Base-by-base conservation (phyloP, 1,140 invertebrate genomes). In the Diploscapter pachys region DNA sequence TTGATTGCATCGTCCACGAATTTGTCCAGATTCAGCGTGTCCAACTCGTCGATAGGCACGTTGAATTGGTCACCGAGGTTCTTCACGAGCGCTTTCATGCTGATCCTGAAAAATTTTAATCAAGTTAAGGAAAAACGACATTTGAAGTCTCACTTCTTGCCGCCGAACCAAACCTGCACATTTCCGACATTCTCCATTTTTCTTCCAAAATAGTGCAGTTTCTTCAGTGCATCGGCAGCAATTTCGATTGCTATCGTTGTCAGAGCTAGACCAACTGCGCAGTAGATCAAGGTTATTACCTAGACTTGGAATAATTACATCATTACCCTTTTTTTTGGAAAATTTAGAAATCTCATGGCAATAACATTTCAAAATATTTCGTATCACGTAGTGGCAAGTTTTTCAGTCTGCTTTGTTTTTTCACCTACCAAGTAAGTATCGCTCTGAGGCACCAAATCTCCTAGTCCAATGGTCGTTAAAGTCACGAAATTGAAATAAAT, bases 191-290 rank as follows among this genome's bases (percentile, higher is more conserved):
- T 85, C 49, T 86, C 83, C 50, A 85, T 86, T 69, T 85, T 85
- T 5, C 84, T 65, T 11, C 83, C 83, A 71, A 82, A 85, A 68
- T 85, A 85, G 75, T 85, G 83, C 52, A 85, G 57, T 55, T 85
- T 84, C 63, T 86, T 85, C 8, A 86, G 63, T 54, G 80, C 78
- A 72, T 85, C 83, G 11, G 84, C 85, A 4, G 83, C 83, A 59
- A 85, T 86, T 73, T 85, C 83, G 54, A 85, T 85, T 3, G 84
- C 83, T 70, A 85, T 85, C 55, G 84, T 85, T 0, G 83, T 85
- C 8, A 85, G 62, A 11, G 83, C 83, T 4, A 85, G 73, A 8
- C 84, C 83, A 49, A 85, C 69, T 6, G 84, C 84, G 66, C 85
- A 79, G 73, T 85, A 85, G 59, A 86, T 61, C 13, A 85, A 61